Percentiles rank a stretch among this genome's conserved stretches.
phyloP scores from a whole-genome alignment of 1,140 invertebrate species.

The Tigriopus japonicus region DNA sequence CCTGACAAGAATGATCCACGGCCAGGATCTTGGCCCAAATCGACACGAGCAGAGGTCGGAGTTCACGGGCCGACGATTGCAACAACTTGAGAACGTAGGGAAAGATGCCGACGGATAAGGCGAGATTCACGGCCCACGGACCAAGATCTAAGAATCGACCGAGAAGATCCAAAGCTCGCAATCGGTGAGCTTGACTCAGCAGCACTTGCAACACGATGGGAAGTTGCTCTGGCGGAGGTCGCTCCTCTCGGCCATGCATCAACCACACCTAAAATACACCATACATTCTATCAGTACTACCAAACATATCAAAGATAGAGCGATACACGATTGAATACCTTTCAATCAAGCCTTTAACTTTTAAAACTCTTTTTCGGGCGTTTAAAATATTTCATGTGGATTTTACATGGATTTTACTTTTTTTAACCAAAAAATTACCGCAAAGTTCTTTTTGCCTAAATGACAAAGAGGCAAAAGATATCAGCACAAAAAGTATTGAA shows the following conservation, averaged over 20 bases:
- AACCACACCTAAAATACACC: conserved; percentile 51
- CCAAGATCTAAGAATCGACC: conserved; percentile 91
- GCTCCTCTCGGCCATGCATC: conserved; percentile 49
- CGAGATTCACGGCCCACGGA: conserved; percentile 87
- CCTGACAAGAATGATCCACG: conserved; percentile 65
- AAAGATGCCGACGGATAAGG: conserved; percentile 92
- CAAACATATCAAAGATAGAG: no score
- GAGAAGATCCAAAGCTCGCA: conserved; percentile 79
- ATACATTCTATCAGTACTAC: no score
- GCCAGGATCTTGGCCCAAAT: conserved; percentile 99
- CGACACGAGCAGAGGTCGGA: conserved; percentile 79
- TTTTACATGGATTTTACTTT: no score
- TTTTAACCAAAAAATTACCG: no score
- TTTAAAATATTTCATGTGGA: no score
- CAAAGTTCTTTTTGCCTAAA: background rate
- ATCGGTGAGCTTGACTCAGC: conserved; percentile 84
- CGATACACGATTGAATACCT: no score
- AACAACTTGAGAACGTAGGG: conserved; percentile 83
- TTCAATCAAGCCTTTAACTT: no score
- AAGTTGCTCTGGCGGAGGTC: conserved; percentile 77
- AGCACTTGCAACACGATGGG: conserved; percentile 96
- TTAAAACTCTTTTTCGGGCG: no score
- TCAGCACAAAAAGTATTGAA: background rate
- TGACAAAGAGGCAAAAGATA: background rate
- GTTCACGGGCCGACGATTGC: conserved; percentile 37